Base-by-base conservation (phyloP, 2,888 invertebrate genomes). In the Drosophila aldrichi region DNA sequence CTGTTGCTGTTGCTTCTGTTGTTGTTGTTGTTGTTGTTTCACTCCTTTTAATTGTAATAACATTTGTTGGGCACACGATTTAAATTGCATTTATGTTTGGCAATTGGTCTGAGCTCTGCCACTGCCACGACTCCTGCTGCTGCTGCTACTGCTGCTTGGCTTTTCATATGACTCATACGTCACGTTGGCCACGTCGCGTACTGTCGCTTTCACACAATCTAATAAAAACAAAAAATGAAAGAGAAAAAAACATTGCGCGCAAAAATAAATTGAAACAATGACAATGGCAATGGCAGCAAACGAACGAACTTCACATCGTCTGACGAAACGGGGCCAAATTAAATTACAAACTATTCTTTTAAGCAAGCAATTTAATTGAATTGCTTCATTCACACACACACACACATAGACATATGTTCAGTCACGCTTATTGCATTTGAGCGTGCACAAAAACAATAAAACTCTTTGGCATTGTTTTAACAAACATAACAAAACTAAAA, bases 11-110 rank as follows among this genome's bases (percentile, higher is more conserved):
- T 36, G 29, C n/a, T 52, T 40, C 12, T 36, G 34, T 16, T 34
- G 29, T 32, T 61, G 54, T 22, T 65, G 56, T 25, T 38, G 34
- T 36, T 34, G 36, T 41, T 62, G 55, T 34, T 65, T 61, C 59
- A 48, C 44, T 61, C 56, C 43, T 64, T 88, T 88, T 86, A 88
- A 86, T 84, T 86, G 84, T 88, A 86, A 85, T 88, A 85, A 88
- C 77, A 88, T 88, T 84, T 86, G 77, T 70, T 74, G 79, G 64
- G 66, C 61, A 64, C 71, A 54, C 68, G 65, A 86, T 76, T 84
- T 81, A 86, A 86, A 84, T 84, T 84, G 87, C 84, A 84, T 88
- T 86, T 88, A 88, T 76, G 65, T 81, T 77, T 83, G 86, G 58
- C 87, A 82, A 86, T 84, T 84, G 86, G 69, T 55, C 64, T 58